Evolutionary conservation across 2,797 vertebrate genomes (phyloP), one percentile per base, ranked within the genome.

Genomic region (Telmatherina bonti): DNA sequence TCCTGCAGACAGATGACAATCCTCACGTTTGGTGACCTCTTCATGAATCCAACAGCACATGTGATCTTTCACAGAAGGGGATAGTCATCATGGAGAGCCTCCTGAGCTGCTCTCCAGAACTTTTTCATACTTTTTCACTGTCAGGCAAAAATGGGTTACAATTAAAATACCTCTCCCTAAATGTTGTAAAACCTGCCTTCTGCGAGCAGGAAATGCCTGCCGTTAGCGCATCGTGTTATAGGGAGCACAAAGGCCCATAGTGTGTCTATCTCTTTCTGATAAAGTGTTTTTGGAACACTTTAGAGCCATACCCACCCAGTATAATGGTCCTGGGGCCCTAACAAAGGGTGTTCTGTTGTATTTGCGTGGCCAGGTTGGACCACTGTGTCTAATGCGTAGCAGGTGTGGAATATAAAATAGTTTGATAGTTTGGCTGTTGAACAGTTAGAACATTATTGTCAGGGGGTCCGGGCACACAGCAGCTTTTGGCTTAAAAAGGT

Each of bases 341-440:
- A 91, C 92, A 92, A 92, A 91, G 89, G 85, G 68, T 76, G 79
- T 85, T 81, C 85, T 92, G 92, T 91, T 90, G 86, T 92, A 85
- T 88, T 88, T 87, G 87, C 81, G 49, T 30, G 67, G 86, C 83
- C 85, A 68, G 84, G 85, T 83, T 71, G 79, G 81, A 85, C 72
- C 82, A 54, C 83, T 78, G 84, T 65, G 75, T 76, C 87, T 92
- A 93, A 93, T 92, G 91, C 82, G 78, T 89, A 85, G 84, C 93
- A 92, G 93, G 92, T 93, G 92, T 92, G 89, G 88, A 91, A 91
- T 91, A 91, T 87, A 90, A 92, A 92, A 90, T 84, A 87, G 90
- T 90, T 91, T 91, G 88, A 92, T 90, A 83, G 88, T 90, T 89
- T 91, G 88, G 89, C 86, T 73, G 72, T 76, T 70, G 74, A 89